Percentiles rank a stretch among this genome's conserved stretches.
phyloP scores from a whole-genome alignment of 2,797 vertebrate genomes.

The Hypotaenidia okinawae region DNA sequence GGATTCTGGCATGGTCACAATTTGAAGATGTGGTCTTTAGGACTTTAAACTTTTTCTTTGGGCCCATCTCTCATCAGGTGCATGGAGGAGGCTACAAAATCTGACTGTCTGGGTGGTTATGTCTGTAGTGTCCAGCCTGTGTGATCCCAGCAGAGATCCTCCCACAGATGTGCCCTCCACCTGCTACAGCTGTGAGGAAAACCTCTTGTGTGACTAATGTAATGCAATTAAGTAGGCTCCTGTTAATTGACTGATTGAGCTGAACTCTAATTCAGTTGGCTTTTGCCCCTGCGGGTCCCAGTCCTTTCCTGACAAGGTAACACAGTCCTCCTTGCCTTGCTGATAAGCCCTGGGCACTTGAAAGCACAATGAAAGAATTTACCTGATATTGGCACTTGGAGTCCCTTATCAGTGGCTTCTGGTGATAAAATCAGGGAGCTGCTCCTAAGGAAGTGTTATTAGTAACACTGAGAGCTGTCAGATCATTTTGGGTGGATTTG shows the following conservation, averaged over 20 bases:
- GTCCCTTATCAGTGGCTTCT: conserved; percentile 51
- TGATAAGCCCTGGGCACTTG: conserved; percentile 23
- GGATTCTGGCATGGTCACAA: not conserved
- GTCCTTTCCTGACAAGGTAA: not conserved
- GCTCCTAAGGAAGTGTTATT: conserved; percentile 31
- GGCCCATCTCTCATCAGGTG: not conserved
- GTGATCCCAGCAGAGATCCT: not conserved
- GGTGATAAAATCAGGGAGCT: conserved; percentile 40
- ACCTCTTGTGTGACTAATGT: not conserved
- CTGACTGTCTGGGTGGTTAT: fast-evolving
- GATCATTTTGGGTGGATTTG: not conserved
- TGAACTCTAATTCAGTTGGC: not conserved
- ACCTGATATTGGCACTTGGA: conserved; percentile 30
- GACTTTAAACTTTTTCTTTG: not conserved
- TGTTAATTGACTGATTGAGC: not conserved
- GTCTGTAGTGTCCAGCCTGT: not conserved
- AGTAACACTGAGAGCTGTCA: conserved; percentile 1
- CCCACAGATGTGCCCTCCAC: not conserved
- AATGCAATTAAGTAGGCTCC: not conserved
- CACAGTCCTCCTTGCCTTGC: not conserved
- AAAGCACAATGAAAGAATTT: not conserved
- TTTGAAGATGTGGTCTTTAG: not conserved
- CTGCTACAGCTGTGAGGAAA: not conserved
- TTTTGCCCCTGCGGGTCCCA: not conserved
- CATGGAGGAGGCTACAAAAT: fast-evolving